These are phyloP conservation scores for Diuraphis noxia DNA, from an alignment of 1,140 invertebrate genomes.

Conservation along the genomic window DNA sequence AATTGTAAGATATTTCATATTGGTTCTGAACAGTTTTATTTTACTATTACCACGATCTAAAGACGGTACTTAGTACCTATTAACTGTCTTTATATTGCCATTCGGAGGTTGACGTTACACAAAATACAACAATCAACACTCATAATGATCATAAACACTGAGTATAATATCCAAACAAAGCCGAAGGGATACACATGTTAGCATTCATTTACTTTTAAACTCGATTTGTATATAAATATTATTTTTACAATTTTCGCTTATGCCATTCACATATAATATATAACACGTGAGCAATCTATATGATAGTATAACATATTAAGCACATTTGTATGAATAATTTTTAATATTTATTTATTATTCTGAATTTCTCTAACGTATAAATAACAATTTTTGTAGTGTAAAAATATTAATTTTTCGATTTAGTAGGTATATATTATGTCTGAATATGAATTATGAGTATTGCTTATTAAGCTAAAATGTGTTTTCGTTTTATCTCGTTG, in stretches of 20 bases:
- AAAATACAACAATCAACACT: not conserved
- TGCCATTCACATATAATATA: not conserved
- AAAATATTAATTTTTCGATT: not conserved
- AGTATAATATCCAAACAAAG: not conserved
- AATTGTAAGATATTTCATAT: not conserved
- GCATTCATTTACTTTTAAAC: not conserved
- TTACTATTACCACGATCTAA: not conserved
- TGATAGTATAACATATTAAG: not conserved
- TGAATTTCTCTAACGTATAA: not conserved
- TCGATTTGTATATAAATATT: not conserved
- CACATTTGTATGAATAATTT: not conserved
- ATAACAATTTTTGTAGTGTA: not conserved
- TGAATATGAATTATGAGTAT: not conserved
- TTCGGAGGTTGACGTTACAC: not conserved
- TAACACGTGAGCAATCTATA: not conserved
- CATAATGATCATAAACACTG: not conserved
- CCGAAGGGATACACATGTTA: not conserved
- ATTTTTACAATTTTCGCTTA: not conserved
- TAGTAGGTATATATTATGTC: not conserved
- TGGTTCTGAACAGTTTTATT: too few relatives aligned
- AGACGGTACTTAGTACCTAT: not conserved
- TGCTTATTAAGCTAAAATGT: slow-evolving; percentile 23
- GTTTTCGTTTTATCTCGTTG: not conserved
- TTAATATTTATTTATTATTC: not conserved
- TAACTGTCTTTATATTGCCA: too few relatives aligned